A percentile compares a stretch with the other conserved stretches of the same genome.
phyloP scores from a whole-genome alignment of 2,888 invertebrate species.

The Hipparchia semele region DNA sequence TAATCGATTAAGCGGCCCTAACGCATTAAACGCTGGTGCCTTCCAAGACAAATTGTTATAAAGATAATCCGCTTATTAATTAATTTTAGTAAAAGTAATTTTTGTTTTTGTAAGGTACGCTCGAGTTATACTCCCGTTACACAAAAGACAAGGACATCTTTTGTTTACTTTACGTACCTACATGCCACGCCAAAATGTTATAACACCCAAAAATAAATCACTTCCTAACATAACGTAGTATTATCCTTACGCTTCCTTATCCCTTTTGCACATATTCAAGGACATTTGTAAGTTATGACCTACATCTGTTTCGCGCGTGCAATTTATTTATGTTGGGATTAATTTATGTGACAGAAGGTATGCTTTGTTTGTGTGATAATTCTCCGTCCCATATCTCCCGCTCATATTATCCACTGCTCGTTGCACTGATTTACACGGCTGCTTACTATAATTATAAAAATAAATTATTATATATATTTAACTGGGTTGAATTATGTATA shows the following conservation, averaged over 20 bases:
- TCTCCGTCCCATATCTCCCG: background rate
- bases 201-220: slow-evolving; percentile 3
- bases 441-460: too few relatives aligned
- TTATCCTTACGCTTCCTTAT: background rate
- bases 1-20: too few relatives aligned
- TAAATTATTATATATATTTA: too few relatives aligned
- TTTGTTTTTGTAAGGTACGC: too few relatives aligned
- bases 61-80: too few relatives aligned
- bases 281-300: slow-evolving; percentile 16
- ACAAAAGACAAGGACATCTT: too few relatives aligned
- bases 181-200: background rate
- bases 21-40: too few relatives aligned
- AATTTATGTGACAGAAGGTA: slow-evolving; percentile 20
- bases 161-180: background rate
- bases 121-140: too few relatives aligned
- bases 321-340: slow-evolving; percentile 13
- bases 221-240: background rate
- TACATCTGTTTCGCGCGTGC: slow-evolving; percentile 12
- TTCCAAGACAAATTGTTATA: too few relatives aligned
- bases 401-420: background rate
- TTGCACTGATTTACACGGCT: too few relatives aligned
- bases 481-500: too few relatives aligned
- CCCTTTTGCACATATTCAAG: slow-evolving; percentile 11
- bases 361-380: slow-evolving; percentile 15
- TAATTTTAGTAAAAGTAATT: too few relatives aligned